Conservation (phyloP, 2,888 invertebrate species). For the Caradrina kadenii region DNA sequence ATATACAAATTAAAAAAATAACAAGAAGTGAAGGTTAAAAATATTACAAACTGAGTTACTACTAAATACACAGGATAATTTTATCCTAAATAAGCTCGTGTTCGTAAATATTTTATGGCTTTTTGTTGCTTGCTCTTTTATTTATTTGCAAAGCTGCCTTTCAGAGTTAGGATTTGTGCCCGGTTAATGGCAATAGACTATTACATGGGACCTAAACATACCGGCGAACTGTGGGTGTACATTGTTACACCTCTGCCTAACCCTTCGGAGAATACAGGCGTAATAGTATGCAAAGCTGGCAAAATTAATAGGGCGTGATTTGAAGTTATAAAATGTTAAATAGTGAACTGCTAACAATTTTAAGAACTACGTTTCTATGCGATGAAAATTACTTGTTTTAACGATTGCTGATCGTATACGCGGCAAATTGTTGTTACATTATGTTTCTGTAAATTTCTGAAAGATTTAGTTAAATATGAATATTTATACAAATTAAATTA, state of each 20-base stretch:
- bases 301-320: background rate
- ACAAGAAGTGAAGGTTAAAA: background rate
- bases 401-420: too few relatives aligned
- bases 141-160: slow-evolving; percentile 1
- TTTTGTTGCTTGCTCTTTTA: background rate
- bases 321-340: background rate
- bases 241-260: too few relatives aligned
- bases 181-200: too few relatives aligned
- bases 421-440: background rate
- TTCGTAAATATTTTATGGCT: background rate
- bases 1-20: background rate
- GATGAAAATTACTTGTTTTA: background rate
- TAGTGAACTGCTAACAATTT: background rate
- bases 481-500: background rate
- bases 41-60: background rate
- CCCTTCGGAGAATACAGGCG: too few relatives aligned
- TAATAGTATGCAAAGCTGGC: background rate
- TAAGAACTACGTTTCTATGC: background rate
- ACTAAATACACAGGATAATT: too few relatives aligned
- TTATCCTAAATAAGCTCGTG: background rate
- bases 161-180: too few relatives aligned
- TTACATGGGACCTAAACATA: too few relatives aligned
- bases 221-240: too few relatives aligned
- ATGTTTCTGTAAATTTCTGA: background rate
- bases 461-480: background rate